Conservation (phyloP, 1,140 invertebrate genomes). For the Glomeris maerens region DNA sequence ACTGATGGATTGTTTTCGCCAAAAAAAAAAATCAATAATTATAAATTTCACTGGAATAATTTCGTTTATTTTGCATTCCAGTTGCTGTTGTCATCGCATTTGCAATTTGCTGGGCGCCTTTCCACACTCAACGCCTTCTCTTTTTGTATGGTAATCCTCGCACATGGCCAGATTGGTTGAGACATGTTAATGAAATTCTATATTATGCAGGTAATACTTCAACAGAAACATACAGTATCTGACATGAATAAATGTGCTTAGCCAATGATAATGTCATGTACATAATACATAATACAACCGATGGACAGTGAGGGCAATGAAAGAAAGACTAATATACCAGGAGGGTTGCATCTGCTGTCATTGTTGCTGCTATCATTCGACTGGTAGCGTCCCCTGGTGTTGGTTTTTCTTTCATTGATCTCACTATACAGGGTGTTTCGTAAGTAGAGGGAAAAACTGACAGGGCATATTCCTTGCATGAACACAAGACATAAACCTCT, state of each 20-base stretch:
- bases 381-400: no score
- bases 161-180: conserved; percentile 11
- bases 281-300: conserved; percentile 7
- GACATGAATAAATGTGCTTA: not conserved
- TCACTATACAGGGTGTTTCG: no score
- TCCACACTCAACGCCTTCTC: conserved; percentile 72
- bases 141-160: conserved; percentile 43
- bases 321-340: no score
- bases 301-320: no score
- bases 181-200: conserved; percentile 9
- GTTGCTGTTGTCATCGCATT: conserved; percentile 87
- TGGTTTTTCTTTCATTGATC: no score
- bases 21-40: not conserved
- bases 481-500: no score
- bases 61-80: conserved; percentile 31
- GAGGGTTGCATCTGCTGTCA: no score
- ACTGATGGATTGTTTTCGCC: not conserved
- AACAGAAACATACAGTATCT: no score
- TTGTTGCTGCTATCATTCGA: no score
- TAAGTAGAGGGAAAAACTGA: no score
- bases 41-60: not conserved
- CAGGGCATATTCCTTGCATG: no score
- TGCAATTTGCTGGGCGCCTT: conserved; percentile 91
- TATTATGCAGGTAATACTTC: conserved; percentile 5
- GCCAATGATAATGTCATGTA: not conserved